Percentiles rank a stretch among this genome's conserved stretches.
These are phyloP conservation scores for Ditula angustiorana DNA, from an alignment of 2,888 invertebrate species.

Conservation along the genomic window DNA sequence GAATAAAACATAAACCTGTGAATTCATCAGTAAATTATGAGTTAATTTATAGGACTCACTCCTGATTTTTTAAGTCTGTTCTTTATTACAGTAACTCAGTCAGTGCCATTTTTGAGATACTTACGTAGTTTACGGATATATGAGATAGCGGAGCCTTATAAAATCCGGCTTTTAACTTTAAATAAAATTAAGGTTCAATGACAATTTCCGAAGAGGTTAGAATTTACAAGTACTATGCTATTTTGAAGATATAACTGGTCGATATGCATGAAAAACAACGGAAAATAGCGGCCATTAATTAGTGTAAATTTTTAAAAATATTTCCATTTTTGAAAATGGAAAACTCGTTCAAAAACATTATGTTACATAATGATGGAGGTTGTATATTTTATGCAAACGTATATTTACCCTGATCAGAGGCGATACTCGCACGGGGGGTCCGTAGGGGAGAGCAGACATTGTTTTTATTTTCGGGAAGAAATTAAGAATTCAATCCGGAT, in stretches of 20 bases:
- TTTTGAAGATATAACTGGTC: slow-evolving; percentile 24
- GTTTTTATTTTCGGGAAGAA: slow-evolving; percentile 51
- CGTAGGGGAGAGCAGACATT: slow-evolving; percentile 79
- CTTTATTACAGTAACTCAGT: too few relatives aligned
- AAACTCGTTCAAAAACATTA: slow-evolving; percentile 56
- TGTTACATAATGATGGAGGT: slow-evolving; percentile 64
- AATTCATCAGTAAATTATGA: too few relatives aligned
- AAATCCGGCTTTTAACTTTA: too few relatives aligned
- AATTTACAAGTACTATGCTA: neutral
- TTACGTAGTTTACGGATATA: too few relatives aligned
- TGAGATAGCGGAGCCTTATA: too few relatives aligned
- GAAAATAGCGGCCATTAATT: neutral
- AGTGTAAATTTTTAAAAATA: neutral
- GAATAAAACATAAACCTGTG: too few relatives aligned
- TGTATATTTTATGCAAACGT: slow-evolving; percentile 31
- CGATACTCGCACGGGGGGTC: slow-evolving; percentile 91
- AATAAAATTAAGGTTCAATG: neutral
- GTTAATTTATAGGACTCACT: too few relatives aligned
- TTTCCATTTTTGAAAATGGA: slow-evolving; percentile 43
- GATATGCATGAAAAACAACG: neutral
- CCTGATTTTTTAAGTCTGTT: too few relatives aligned
- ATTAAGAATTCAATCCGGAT: slow-evolving; percentile 61
- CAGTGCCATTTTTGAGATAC: too few relatives aligned
- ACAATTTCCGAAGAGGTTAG: slow-evolving; percentile 27
- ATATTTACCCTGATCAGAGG: slow-evolving; percentile 91